Evolutionary conservation across 2,113 vertebrate genomes (phyloP).

Genomic region (Sclerurus mexicanus): DNA sequence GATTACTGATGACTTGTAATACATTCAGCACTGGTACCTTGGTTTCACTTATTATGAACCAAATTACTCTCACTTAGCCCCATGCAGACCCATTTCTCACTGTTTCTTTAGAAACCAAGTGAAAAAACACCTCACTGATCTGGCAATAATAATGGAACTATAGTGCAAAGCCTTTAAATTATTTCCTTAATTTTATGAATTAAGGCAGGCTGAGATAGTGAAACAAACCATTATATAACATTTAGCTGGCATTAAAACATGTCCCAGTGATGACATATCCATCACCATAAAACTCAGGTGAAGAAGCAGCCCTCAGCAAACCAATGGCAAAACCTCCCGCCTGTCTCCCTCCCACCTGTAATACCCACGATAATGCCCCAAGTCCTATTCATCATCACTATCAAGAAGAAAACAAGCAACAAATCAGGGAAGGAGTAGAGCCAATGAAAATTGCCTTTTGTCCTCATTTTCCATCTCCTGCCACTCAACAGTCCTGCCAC

Average conservation of each 20-base stretch:
- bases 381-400: background rate
- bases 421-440: background rate
- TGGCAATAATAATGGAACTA: background rate
- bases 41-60: background rate
- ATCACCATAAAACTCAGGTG: background rate
- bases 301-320: background rate
- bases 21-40: background rate
- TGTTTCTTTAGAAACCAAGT: conserved; percentile 29
- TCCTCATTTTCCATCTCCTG: background rate
- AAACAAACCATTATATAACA: background rate
- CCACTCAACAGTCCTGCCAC: background rate
- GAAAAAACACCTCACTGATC: conserved; percentile 13
- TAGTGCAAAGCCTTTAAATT: background rate
- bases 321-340: background rate
- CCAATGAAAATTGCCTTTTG: background rate
- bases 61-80: background rate
- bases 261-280: background rate
- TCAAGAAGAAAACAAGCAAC: background rate
- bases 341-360: background rate
- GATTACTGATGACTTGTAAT: background rate
- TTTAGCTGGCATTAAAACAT: background rate
- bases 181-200: conserved; percentile 31
- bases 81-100: background rate
- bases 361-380: background rate
- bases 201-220: background rate